Conservation (phyloP, 2,797 vertebrate species). For the Orientallactaga sibirica region DNA sequence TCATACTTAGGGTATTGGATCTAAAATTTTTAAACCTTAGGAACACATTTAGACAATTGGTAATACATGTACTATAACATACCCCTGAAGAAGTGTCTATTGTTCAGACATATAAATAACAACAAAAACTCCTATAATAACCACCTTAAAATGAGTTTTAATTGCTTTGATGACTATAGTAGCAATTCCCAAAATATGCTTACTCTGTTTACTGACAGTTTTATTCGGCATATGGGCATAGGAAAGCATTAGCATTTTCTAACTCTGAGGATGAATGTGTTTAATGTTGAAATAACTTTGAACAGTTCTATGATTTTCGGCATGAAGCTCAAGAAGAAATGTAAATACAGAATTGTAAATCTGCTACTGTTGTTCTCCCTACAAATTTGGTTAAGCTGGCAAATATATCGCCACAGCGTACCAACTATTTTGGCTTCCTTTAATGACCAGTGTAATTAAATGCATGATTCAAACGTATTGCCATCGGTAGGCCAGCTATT, state of each 20-base stretch:
- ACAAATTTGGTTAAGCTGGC: conserved; percentile 82
- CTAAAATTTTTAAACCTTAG: conserved; percentile 51
- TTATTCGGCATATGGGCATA: conserved; percentile 85
- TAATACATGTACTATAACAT: conserved; percentile 58
- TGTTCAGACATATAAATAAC: conserved; percentile 77
- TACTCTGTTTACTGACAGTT: conserved; percentile 82
- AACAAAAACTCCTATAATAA: conserved; percentile 77
- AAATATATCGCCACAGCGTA: conserved; percentile 33
- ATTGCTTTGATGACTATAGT: conserved; percentile 81
- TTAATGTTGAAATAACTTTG: conserved; percentile 83
- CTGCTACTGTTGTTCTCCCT: conserved; percentile 79
- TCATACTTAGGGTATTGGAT: conserved; percentile 67
- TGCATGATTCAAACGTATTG: conserved; percentile 41
- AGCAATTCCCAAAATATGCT: conserved; percentile 79
- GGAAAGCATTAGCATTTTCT: conserved; percentile 82
- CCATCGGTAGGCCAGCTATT: conserved; percentile 25
- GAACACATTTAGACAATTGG: conserved; percentile 7
- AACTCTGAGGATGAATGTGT: conserved; percentile 82
- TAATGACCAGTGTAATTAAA: conserved; percentile 47
- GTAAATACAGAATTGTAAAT: conserved; percentile 77
- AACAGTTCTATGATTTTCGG: conserved; percentile 81
- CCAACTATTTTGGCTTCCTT: conserved; percentile 53
- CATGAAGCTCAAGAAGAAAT: conserved; percentile 77
- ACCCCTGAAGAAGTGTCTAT: conserved; percentile 40
- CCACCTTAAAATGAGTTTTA: conserved; percentile 80